Base-by-base conservation (phyloP, 2,888 invertebrate species). In the Heteropelma amictum region DNA sequence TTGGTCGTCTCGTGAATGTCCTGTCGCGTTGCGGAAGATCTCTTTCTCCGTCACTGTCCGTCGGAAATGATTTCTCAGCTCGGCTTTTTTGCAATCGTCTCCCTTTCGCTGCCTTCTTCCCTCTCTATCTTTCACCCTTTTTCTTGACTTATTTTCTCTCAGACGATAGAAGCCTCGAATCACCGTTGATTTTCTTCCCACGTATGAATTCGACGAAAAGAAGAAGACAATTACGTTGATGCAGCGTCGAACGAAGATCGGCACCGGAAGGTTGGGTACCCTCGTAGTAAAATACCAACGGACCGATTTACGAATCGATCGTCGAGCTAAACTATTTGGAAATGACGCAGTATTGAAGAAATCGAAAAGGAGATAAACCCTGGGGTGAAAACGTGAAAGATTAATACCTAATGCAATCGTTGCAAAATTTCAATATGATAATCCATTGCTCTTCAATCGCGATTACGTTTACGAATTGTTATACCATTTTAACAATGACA, bases 131-230 rank as follows among this genome's bases (percentile, higher is more conserved):
- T 19, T 47, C 33, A 12, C 30, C 30, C 42, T 42, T 21, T 17
- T 12, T 21, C 19, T 26, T 38, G 49, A 58, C 49, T 61, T 35
- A 49, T 65, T 70, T 67, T 61, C 14, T 26, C 70, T 30, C 33
- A 54, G 28, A 10, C 49, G 10, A 17, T 51, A 38, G 35, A 33
- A 73, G 38, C 42, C 35, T 33, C 47, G 35, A 53, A 14, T 47
- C 64, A 17, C 60, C 33, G 35, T 70, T 65, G 45, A 70, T 75
- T 65, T 75, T 65, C 54, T 61, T 47, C 49, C 60, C 65, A 33
- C 64, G 35, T 33, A 56, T 65, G 19, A 61, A n/a, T n/a, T 61
- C 61, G 54, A 70, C 33, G 17, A 42, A 42, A 58, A 60, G 45
- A 40, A 61, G 35, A 30, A 45, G n/a, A 33, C 63, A 60, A 61